Evolutionary conservation across 2,797 vertebrate species (phyloP), one percentile per base, ranked within the genome.

Genomic region (Parambassis ranga): DNA sequence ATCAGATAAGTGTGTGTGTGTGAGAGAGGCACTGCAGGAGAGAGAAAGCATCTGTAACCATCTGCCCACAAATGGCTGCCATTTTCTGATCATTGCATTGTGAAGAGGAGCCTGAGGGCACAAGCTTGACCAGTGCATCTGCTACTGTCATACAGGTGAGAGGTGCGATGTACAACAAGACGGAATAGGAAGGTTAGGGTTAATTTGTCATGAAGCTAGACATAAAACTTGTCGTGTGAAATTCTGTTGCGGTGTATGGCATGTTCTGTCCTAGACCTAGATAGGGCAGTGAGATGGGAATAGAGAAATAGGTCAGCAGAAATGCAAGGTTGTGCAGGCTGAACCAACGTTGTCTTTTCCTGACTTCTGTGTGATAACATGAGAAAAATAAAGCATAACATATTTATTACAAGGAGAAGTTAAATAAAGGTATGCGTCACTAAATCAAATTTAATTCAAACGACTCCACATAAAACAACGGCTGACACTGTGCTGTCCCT

Each of bases 221-320:
- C n/a, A n/a, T n/a, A n/a, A n/a, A n/a, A n/a, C n/a, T n/a, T n/a
- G n/a, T n/a, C n/a, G 10, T 61, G 15, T 51, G 1, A 41, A 24
- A 39, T 47, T 32, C n/a, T n/a, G n/a, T n/a, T n/a, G n/a, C n/a
- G n/a, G n/a, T n/a, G n/a, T n/a, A n/a, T n/a, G n/a, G n/a, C n/a
- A n/a, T n/a, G n/a, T n/a, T n/a, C 55, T 77, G 69, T 76, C 74
- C 77, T 75, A 83, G 81, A 87, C 84, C 87, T 80, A 90, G 57
- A 87, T 87, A 79, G 76, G 69, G 30, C 64, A 46, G 75, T 35
- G 73, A 83, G 60, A 38, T 58, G 86, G 82, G 77, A 86, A 84
- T 76, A 63, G 59, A 87, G 73, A 90, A 90, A 73, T 88, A 70
- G 90, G 89, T 86, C 85, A 86, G 56, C 68, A 77, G 59, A 82